Evolutionary conservation across 2,797 vertebrate genomes (phyloP).

Genomic region (Typhlichthys subterraneus): DNA sequence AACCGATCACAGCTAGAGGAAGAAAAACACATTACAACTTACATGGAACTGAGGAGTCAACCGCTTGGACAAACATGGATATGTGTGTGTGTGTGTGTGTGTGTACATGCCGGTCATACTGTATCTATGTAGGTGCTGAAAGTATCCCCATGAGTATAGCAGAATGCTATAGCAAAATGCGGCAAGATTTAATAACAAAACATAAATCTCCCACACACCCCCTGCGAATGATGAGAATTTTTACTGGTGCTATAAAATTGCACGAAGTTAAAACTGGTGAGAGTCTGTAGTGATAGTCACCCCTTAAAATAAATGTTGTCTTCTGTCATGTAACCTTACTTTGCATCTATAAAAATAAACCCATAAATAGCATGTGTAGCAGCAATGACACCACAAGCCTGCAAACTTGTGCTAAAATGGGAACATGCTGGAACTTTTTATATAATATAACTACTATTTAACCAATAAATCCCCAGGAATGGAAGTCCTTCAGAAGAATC

Average conservation of each 20-base stretch:
- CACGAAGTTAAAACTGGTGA: neutral
- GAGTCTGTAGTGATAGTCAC: neutral
- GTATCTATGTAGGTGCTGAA: neutral
- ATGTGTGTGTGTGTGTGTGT: neutral
- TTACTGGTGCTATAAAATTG: neutral
- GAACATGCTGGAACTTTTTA: neutral
- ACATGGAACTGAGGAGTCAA: slow-evolving; percentile 11
- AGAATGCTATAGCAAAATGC: neutral
- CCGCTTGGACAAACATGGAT: slow-evolving; percentile 4
- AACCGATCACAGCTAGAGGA: slow-evolving; percentile 42
- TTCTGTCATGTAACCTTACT: neutral
- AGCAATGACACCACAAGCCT: neutral
- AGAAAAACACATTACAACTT: slow-evolving; percentile 19
- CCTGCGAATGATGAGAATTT: neutral
- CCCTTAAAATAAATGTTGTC: neutral
- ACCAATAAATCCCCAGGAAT: neutral
- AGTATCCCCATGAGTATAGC: neutral
- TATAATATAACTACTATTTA: neutral
- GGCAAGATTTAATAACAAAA: neutral
- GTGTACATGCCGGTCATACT: neutral
- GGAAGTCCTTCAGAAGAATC: no score
- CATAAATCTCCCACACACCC: slow-evolving; percentile 1
- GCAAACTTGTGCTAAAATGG: neutral
- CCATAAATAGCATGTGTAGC: neutral
- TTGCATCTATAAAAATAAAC: neutral